These are phyloP conservation scores for Coenonympha glycerion DNA, from an alignment of 2,888 invertebrate genomes.

Conservation along the genomic window DNA sequence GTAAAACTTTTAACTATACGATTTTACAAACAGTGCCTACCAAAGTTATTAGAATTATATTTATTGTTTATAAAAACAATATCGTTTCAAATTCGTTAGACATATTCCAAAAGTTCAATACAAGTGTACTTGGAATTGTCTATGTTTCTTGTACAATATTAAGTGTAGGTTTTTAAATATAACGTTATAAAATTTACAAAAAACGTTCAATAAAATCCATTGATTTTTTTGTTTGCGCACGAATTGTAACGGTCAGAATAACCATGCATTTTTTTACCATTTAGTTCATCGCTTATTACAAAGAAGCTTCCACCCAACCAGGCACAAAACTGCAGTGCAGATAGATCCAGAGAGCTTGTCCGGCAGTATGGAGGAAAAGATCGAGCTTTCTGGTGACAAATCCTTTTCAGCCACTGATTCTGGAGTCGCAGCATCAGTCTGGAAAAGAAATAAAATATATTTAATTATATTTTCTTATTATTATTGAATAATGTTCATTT, in stretches of 20 bases:
- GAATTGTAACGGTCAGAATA: constrained; percentile 16
- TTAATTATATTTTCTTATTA: not conserved
- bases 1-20: constrained; percentile 1
- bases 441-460: constrained; percentile 37
- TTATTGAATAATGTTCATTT: too few relatives aligned
- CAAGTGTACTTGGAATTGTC: constrained; percentile 3
- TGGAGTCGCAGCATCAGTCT: constrained; percentile 52
- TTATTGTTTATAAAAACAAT: not conserved
- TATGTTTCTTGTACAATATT: not conserved
- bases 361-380: constrained; percentile 75
- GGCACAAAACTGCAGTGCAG: constrained; percentile 78
- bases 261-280: constrained; percentile 1
- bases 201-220: constrained; percentile 12
- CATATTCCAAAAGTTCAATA: constrained; percentile 8
- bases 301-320: constrained; percentile 79
- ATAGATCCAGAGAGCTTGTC: constrained; percentile 74
- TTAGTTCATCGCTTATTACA: constrained; percentile 72
- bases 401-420: constrained; percentile 35
- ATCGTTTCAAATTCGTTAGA: not conserved
- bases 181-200: constrained; percentile 11
- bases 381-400: constrained; percentile 53
- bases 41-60: constrained; percentile 6
- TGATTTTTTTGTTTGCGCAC: constrained; percentile 27
- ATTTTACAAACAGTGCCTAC: constrained; percentile 6
- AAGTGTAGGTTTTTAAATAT: not conserved